Conservation (phyloP, 2,113 vertebrate genomes). For the Phalacrocorax pelagicus region DNA sequence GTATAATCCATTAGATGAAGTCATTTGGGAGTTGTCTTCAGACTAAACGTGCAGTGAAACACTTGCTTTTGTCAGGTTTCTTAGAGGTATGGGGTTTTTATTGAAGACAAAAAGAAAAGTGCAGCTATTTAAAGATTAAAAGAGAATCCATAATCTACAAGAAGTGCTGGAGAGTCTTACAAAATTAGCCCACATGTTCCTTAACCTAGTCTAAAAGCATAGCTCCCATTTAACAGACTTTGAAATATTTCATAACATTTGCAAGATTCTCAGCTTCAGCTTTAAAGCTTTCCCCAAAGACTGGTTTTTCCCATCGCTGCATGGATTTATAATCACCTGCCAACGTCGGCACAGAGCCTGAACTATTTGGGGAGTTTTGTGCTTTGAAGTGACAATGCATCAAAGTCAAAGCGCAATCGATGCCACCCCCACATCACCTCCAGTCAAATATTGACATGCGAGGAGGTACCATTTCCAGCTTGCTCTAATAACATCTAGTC, state of each 20-base stretch:
- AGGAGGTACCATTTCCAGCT: not conserved
- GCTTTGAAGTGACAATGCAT: conserved; percentile 36
- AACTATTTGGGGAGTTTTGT: not conserved
- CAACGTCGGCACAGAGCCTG: not conserved
- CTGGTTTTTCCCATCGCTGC: not conserved
- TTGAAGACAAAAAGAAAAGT: not conserved
- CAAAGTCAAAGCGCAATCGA: not conserved
- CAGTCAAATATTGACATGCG: not conserved
- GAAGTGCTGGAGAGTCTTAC: not conserved
- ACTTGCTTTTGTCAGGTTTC: not conserved
- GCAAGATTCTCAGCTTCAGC: not conserved
- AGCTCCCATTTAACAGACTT: not conserved
- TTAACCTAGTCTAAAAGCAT: not conserved
- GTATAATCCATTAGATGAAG: not conserved
- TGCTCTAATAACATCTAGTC: not conserved
- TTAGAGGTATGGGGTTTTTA: not conserved
- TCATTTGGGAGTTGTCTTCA: not conserved
- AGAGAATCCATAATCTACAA: not conserved
- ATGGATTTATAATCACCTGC: conserved; percentile 41
- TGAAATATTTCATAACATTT: conserved; percentile 13
- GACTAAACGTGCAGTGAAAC: not conserved
- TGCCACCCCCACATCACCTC: not conserved
- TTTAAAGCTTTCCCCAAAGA: conserved; percentile 35
- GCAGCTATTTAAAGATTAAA: not conserved
- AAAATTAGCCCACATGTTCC: not conserved